These are phyloP conservation scores for Catocala nupta DNA, from an alignment of 2,888 invertebrate genomes.

Conservation along the genomic window DNA sequence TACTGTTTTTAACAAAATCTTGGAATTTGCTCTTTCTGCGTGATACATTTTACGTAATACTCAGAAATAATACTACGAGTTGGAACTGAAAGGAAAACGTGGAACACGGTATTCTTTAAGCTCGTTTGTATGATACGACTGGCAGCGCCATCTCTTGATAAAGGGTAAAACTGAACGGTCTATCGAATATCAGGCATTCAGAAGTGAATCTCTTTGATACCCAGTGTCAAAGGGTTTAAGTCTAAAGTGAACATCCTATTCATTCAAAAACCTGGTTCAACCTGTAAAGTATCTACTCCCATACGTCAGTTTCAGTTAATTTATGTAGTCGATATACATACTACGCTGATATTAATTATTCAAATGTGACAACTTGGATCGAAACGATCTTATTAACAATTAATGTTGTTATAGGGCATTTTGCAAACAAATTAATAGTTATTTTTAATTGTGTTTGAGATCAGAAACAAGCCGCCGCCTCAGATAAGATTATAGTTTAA, in stretches of 20 bases:
- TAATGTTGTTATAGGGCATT: slow-evolving; percentile 8
- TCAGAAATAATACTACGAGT: not conserved
- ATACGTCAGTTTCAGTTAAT: too few relatives aligned
- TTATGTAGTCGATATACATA: too few relatives aligned
- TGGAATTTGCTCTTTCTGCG: not conserved
- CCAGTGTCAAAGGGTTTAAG: not conserved
- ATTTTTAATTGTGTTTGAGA: not conserved
- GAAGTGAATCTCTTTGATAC: not conserved
- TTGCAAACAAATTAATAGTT: not conserved
- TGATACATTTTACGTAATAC: slow-evolving; percentile 1
- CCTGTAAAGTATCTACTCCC: too few relatives aligned
- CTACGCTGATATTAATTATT: too few relatives aligned
- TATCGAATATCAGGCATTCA: too few relatives aligned
- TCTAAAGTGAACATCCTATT: too few relatives aligned
- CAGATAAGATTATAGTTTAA: not conserved
- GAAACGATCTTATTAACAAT: slow-evolving; percentile 3
- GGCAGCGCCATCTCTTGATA: slow-evolving; percentile 36
- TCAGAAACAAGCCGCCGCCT: slow-evolving; percentile 1
- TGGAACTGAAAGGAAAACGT: not conserved
- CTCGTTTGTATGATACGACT: not conserved
- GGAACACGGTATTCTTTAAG: not conserved
- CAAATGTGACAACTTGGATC: too few relatives aligned
- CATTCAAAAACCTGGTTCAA: too few relatives aligned
- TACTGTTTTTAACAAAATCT: slow-evolving; percentile 3
- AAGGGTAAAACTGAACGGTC: not conserved